phyloP scores from a whole-genome alignment of 92 coral and sea anemone genomes.

The Siderastrea siderea region DNA sequence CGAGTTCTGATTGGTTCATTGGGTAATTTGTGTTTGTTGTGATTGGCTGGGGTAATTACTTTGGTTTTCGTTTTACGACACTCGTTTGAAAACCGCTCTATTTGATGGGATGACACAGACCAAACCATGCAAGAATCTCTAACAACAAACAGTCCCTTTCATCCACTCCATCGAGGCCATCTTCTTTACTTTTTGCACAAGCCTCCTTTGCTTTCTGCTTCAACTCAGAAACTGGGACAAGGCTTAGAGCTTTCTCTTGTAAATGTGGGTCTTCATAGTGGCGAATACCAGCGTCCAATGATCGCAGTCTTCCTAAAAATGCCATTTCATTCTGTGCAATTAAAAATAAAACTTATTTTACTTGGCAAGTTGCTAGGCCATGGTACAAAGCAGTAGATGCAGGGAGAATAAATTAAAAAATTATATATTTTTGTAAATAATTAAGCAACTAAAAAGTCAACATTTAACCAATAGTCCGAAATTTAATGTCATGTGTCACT shows the following conservation, averaged over 20 bases:
- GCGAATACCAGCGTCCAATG: slow-evolving; percentile 80
- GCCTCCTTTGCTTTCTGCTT: slow-evolving; percentile 77
- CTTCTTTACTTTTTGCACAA: slow-evolving; percentile 68
- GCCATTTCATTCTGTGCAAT: slow-evolving; percentile 25
- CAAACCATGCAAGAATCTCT: slow-evolving; percentile 89
- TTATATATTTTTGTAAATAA: too few relatives aligned
- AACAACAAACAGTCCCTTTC: slow-evolving; percentile 86
- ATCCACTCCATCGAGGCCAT: slow-evolving; percentile 78
- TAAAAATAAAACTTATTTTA: background rate
- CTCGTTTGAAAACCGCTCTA: too few relatives aligned
- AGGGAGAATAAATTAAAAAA: too few relatives aligned
- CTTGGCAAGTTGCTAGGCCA: background rate
- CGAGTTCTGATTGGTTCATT: too few relatives aligned
- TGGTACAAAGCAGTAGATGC: too few relatives aligned
- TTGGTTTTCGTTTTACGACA: too few relatives aligned
- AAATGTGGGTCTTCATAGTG: slow-evolving; percentile 83
- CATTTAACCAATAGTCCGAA: too few relatives aligned
- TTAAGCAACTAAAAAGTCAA: too few relatives aligned
- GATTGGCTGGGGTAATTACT: too few relatives aligned
- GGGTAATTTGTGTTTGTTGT: too few relatives aligned
- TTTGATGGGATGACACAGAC: slow-evolving; percentile 52
- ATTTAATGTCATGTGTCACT: too few relatives aligned
- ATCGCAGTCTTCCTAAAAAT: slow-evolving; percentile 81
- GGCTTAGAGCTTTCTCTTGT: slow-evolving; percentile 74
- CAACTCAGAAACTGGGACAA: slow-evolving; percentile 82